Evolutionary conservation across 2,888 invertebrate species (phyloP).

Genomic region (Hemaris fuciformis): DNA sequence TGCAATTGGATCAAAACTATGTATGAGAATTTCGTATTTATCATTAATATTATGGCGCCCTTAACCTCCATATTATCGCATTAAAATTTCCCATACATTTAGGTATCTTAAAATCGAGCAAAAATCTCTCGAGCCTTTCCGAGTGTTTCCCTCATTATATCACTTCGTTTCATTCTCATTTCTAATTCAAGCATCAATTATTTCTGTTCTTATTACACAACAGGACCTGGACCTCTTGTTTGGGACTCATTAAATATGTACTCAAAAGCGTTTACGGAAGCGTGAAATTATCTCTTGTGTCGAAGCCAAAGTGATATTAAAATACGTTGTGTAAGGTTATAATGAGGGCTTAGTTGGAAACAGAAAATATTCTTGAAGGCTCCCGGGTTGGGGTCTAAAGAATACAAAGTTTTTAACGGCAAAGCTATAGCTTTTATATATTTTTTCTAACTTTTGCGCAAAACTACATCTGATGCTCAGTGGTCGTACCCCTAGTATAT

Average conservation of each 20-base stretch:
- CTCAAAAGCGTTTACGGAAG: background rate
- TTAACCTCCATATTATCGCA: background rate
- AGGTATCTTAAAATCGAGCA: background rate
- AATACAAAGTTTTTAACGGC: too few species aligned
- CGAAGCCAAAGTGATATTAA: background rate
- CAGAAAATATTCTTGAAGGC: too few species aligned
- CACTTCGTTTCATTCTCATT: constrained; percentile 13
- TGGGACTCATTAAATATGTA: background rate
- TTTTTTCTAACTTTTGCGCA: too few species aligned
- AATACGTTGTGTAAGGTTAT: too few species aligned
- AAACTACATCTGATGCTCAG: too few species aligned
- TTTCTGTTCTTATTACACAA: constrained; percentile 1
- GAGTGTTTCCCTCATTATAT: constrained; percentile 10
- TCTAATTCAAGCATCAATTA: constrained; percentile 30
- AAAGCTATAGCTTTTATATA: too few species aligned
- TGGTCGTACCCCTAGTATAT: too few species aligned
- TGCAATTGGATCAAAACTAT: too few species aligned
- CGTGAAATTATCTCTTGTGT: background rate
- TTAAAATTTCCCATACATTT: background rate
- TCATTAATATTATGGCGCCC: too few species aligned
- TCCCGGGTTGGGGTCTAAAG: too few species aligned
- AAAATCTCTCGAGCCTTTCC: background rate
- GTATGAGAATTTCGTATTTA: too few species aligned
- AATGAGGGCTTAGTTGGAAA: too few species aligned
- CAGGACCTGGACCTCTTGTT: background rate